These are phyloP conservation scores for Rallus crepitans DNA, from an alignment of 2,797 vertebrate species.

Conservation along the genomic window DNA sequence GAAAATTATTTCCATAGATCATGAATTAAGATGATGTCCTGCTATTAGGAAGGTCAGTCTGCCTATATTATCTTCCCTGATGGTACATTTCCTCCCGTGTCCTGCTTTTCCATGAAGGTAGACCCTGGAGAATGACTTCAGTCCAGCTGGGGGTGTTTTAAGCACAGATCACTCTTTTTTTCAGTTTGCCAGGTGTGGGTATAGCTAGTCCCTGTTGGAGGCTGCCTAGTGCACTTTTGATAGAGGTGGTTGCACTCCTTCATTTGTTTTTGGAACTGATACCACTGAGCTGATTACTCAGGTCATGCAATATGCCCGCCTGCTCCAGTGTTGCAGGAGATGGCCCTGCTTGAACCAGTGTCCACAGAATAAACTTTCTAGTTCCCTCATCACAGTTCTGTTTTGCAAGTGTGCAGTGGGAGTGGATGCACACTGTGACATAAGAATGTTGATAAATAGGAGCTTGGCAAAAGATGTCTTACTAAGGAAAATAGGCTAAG, in stretches of 20 bases:
- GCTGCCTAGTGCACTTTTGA: neutral
- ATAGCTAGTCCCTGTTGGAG: neutral
- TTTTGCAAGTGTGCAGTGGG: neutral
- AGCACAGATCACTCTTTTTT: neutral
- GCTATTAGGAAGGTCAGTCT: neutral
- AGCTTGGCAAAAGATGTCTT: neutral
- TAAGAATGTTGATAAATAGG: neutral
- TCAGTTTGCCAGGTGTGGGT: neutral
- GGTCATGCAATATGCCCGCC: neutral
- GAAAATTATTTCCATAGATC: neutral
- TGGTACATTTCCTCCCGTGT: neutral
- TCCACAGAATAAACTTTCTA: neutral
- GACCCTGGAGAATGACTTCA: neutral
- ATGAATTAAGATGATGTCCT: neutral
- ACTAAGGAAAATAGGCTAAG: neutral
- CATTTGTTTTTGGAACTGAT: neutral
- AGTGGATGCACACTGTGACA: neutral
- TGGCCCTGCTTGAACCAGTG: neutral
- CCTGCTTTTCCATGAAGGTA: neutral
- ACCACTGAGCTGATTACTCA: neutral
- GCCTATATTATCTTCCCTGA: neutral
- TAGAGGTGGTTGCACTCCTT: neutral
- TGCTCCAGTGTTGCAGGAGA: neutral
- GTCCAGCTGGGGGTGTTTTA: rapidly evolving
- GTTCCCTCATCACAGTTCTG: neutral